Evolutionary conservation across 2,888 invertebrate species (phyloP).

Genomic region (Epistrophella euchroma): DNA sequence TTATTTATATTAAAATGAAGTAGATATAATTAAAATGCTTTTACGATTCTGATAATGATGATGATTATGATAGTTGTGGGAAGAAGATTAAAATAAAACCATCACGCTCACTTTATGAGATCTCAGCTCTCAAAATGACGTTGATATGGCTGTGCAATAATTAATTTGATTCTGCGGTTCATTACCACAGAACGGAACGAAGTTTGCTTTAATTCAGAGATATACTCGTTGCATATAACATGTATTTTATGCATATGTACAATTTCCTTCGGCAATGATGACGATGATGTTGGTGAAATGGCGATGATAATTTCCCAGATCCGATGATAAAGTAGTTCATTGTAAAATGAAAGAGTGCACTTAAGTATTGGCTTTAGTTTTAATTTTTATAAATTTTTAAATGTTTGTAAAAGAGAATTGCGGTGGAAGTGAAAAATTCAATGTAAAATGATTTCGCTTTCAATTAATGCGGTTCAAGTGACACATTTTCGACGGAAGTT

Average conservation of each 20-base stretch:
- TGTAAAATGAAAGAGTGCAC: constrained; percentile 32
- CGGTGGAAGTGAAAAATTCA: constrained; percentile 26
- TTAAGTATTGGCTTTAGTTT: constrained; percentile 28
- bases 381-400: constrained; percentile 3
- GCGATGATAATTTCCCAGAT: constrained; percentile 53
- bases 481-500: constrained; percentile 65
- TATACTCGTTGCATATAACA: not conserved
- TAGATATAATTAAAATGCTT: constrained; percentile 48
- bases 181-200: constrained; percentile 37
- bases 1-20: constrained; percentile 10
- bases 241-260: not conserved
- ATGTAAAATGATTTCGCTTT: constrained; percentile 61
- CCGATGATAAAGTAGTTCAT: constrained; percentile 46
- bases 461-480: constrained; percentile 59
- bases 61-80: constrained; percentile 15
- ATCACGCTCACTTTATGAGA: constrained; percentile 2
- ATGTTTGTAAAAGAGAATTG: constrained; percentile 7
- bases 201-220: constrained; percentile 42
- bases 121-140: constrained; percentile 53
- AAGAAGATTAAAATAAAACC: constrained; percentile 5
- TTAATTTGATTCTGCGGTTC: constrained; percentile 66
- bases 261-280: not conserved
- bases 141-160: constrained; percentile 60
- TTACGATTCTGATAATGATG: constrained; percentile 20
- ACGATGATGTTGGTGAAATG: constrained; percentile 13